These are phyloP conservation scores for Acrocephalus kingi DNA, from an alignment of 2,113 vertebrate genomes.

Conservation along the genomic window DNA sequence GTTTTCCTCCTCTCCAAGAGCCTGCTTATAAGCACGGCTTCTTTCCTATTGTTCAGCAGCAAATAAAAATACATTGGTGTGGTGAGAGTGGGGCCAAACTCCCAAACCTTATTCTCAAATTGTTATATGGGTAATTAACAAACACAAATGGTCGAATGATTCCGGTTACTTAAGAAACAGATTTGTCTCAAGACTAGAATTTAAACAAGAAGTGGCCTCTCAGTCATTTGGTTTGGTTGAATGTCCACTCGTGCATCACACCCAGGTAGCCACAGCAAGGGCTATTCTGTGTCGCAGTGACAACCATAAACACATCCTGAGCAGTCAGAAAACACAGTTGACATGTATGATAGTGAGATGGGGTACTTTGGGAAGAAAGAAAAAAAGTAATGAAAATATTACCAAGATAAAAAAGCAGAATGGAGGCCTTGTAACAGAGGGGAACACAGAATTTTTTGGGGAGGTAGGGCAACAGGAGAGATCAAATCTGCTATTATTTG, in stretches of 20 bases:
- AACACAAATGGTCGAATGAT: background rate
- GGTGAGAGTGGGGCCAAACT: background rate
- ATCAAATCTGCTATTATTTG: background rate
- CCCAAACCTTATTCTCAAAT: background rate
- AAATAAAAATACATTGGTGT: background rate
- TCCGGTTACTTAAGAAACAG: background rate
- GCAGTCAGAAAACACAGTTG: background rate
- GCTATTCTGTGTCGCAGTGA: background rate
- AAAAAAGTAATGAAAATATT: background rate
- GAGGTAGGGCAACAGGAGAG: background rate
- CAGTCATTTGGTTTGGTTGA: background rate
- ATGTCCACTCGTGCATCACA: background rate
- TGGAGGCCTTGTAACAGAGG: background rate
- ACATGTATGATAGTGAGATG: background rate
- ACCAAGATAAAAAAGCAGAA: background rate
- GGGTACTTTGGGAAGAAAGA: background rate
- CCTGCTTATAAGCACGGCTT: conserved; percentile 47
- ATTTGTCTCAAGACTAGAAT: background rate
- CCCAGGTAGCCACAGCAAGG: background rate
- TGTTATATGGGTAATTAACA: background rate
- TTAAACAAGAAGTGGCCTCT: background rate
- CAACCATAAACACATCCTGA: background rate
- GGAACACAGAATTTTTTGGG: background rate
- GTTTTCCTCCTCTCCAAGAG: conserved; percentile 62
- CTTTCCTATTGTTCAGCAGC: conserved; percentile 58